Conservation (phyloP, 1,140 invertebrate genomes). For the Rhyzopertha dominica region DNA sequence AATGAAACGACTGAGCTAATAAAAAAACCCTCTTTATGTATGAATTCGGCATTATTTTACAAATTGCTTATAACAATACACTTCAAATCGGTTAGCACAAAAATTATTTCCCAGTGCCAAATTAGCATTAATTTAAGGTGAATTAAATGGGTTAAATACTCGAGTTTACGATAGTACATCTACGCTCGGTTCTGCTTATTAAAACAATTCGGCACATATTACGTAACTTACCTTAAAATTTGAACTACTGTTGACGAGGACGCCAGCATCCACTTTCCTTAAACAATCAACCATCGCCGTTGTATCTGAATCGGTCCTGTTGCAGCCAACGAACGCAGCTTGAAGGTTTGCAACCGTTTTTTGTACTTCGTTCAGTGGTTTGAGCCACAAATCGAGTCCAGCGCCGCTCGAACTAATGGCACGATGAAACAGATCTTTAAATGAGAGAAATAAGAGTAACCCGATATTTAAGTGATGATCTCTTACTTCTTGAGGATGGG, state of each 20-base stretch:
- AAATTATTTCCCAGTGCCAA: too few relatives aligned
- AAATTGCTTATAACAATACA: too few relatives aligned
- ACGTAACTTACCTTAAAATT: slow-evolving; percentile 16
- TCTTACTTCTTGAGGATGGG: slow-evolving; percentile 24
- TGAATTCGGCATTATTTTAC: too few relatives aligned
- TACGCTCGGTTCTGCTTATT: background rate
- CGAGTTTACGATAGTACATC: too few relatives aligned
- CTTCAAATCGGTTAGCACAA: too few relatives aligned
- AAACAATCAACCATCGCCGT: slow-evolving; percentile 16
- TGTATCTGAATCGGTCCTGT: background rate
- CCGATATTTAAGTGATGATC: background rate
- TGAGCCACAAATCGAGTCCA: slow-evolving; percentile 47
- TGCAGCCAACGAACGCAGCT: slow-evolving; percentile 13
- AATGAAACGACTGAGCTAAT: too few relatives aligned
- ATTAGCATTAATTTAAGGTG: too few relatives aligned
- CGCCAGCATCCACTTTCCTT: slow-evolving; percentile 13
- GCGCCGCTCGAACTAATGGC: slow-evolving; percentile 48
- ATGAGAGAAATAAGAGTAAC: background rate
- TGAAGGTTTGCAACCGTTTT: slow-evolving; percentile 1
- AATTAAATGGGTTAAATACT: too few relatives aligned
- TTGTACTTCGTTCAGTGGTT: slow-evolving; percentile 7
- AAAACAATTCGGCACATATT: background rate
- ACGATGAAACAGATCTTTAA: slow-evolving; percentile 40
- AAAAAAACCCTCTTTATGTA: too few relatives aligned
- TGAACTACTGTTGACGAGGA: slow-evolving; percentile 11